Conservation (phyloP, 2,113 vertebrate species). For the Poicephalus gulielmi region DNA sequence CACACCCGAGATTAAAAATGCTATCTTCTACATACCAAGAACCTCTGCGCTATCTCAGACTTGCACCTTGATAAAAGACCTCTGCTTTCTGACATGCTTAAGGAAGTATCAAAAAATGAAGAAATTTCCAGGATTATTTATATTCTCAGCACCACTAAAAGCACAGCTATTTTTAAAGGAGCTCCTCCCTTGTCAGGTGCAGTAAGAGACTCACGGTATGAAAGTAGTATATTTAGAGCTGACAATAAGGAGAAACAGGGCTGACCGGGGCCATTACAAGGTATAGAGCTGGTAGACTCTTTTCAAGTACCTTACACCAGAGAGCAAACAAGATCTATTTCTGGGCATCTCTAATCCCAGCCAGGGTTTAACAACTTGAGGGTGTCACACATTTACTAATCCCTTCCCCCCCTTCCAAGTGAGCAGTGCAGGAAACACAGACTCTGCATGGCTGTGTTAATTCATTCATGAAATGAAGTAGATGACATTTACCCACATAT, state of each 20-base stretch:
- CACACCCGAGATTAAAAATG: neutral
- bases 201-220: neutral
- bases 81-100: neutral
- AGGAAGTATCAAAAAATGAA: conserved; percentile 12
- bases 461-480: conserved; percentile 61
- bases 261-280: neutral
- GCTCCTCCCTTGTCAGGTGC: neutral
- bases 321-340: neutral
- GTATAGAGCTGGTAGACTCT: neutral
- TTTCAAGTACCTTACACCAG: neutral
- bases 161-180: conserved; percentile 1
- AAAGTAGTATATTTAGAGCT: neutral
- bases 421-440: neutral
- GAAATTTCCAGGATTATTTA: neutral
- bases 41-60: neutral
- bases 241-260: neutral
- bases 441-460: conserved; percentile 32
- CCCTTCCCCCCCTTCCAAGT: neutral
- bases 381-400: neutral
- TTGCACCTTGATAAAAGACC: conserved; percentile 12
- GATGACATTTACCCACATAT: conserved; percentile 57
- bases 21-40: conserved; percentile 20
- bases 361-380: neutral
- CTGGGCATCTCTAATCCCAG: neutral
- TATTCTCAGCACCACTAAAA: neutral